Evolutionary conservation across 2,888 invertebrate genomes (phyloP).

Genomic region (Chrysina gloriosa): DNA sequence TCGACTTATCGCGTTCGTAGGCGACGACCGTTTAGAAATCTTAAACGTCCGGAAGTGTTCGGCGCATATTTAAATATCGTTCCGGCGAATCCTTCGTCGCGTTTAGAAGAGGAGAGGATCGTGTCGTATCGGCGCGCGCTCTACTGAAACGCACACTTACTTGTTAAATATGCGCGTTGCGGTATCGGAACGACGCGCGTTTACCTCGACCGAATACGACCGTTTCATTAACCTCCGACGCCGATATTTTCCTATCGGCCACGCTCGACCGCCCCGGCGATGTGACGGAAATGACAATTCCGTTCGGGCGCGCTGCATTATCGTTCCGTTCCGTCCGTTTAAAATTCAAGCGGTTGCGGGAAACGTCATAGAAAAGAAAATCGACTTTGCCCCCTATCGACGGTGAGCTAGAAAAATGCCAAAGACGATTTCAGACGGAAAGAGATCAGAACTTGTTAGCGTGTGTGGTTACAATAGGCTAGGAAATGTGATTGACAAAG

Average conservation of each 20-base stretch:
- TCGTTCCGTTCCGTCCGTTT: too few relatives aligned
- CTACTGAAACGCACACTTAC: not conserved
- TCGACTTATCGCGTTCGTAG: not conserved
- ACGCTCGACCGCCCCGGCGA: not conserved
- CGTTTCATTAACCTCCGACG: constrained; percentile 2
- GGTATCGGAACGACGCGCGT: not conserved
- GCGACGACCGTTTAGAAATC: constrained; percentile 14
- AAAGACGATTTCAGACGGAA: too few relatives aligned
- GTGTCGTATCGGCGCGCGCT: not conserved
- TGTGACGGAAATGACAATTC: constrained; percentile 32
- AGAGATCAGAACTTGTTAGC: too few relatives aligned
- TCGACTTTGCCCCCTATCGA: not conserved
- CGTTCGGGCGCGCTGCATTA: too few relatives aligned
- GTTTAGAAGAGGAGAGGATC: not conserved
- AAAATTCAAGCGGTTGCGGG: constrained; percentile 7
- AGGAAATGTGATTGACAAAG: too few relatives aligned
- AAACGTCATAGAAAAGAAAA: not conserved
- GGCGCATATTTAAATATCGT: constrained; percentile 22
- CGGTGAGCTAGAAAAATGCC: too few relatives aligned
- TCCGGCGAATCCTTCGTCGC: constrained; percentile 28
- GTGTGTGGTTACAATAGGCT: too few relatives aligned
- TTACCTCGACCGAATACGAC: not conserved
- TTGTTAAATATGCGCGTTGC: not conserved
- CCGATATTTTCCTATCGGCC: not conserved
- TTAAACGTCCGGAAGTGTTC: constrained; percentile 10